Evolutionary conservation across 2,113 vertebrate genomes (phyloP).

Genomic region (Myotis brandtii): DNA sequence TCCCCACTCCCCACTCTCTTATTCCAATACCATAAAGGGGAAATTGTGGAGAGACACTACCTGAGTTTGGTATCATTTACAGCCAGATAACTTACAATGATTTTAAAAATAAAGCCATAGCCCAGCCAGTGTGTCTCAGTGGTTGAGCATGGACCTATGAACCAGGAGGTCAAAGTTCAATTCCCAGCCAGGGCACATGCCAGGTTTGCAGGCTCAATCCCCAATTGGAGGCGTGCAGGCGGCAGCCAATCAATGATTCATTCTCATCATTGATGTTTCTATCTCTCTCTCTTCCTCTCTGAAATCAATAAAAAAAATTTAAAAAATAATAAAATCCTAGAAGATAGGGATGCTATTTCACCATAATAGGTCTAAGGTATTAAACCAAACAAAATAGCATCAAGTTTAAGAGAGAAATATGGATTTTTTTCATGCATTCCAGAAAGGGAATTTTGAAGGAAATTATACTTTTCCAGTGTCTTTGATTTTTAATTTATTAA

Average conservation of each 20-base stretch:
- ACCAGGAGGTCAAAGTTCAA: too few species aligned
- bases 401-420: background rate
- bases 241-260: too few species aligned
- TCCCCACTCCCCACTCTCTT: background rate
- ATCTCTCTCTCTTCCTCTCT: too few species aligned
- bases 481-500: conserved; percentile 13
- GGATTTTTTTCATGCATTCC: background rate
- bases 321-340: too few species aligned
- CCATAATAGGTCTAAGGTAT: background rate
- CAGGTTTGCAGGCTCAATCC: too few species aligned
- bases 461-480: background rate
- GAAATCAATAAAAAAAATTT: too few species aligned
- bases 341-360: background rate
- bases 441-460: conserved; percentile 42
- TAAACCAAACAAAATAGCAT: conserved; percentile 1
- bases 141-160: too few species aligned
- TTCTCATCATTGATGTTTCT: too few species aligned
- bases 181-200: too few species aligned
- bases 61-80: background rate
- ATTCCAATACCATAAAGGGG: background rate
- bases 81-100: background rate
- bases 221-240: too few species aligned
- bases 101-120: background rate
- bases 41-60: background rate
- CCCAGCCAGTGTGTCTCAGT: too few species aligned